Evolutionary conservation across 1,140 invertebrate species (phyloP).

Genomic region (Drusus annulatus): DNA sequence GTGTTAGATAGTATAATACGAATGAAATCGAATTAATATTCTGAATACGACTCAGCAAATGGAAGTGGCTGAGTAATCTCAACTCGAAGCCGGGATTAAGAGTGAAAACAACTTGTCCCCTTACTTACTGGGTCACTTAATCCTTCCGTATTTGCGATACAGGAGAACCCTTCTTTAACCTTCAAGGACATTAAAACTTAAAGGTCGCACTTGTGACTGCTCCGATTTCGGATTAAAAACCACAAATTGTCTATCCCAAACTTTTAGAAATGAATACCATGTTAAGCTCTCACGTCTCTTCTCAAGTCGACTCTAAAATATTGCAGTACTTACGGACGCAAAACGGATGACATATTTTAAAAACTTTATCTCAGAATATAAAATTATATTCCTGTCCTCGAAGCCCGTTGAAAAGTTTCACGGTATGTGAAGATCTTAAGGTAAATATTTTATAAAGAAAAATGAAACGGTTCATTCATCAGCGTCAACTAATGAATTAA

Average conservation of each 20-base stretch:
- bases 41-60: background rate
- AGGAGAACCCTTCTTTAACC: constrained; percentile 40
- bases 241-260: constrained; percentile 34
- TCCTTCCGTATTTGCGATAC: constrained; percentile 22
- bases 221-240: constrained; percentile 46
- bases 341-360: background rate
- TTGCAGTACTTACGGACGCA: background rate
- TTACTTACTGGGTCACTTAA: constrained; percentile 41
- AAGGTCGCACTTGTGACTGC: constrained; percentile 46
- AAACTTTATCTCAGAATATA: background rate
- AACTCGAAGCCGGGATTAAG: constrained; percentile 32
- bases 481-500: constrained; percentile 35
- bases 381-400: background rate
- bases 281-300: background rate
- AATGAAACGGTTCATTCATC: constrained; percentile 21
- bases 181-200: constrained; percentile 47
- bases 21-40: background rate
- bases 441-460: constrained; percentile 15
- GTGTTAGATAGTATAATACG: no score
- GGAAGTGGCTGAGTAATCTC: constrained; percentile 14
- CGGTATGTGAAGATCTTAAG: background rate
- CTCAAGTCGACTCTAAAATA: constrained; percentile 2
- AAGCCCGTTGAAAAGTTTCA: background rate
- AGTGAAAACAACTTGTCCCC: constrained; percentile 35
- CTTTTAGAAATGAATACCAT: constrained; percentile 42